phyloP scores from a whole-genome alignment of 2,888 invertebrate genomes.

The Unio pictorum region DNA sequence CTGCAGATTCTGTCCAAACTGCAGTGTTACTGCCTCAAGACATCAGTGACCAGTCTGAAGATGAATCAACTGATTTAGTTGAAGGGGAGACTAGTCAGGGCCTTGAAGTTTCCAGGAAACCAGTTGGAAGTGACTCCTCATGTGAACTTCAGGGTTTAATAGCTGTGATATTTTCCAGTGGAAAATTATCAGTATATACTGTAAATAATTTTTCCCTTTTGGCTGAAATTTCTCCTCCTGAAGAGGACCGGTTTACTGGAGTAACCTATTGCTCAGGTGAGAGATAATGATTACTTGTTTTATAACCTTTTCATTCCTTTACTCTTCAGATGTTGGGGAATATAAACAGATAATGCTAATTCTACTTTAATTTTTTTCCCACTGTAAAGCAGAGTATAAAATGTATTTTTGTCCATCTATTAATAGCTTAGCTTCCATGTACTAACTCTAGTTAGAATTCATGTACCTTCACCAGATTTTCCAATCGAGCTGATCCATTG shows the following conservation, averaged over 20 bases:
- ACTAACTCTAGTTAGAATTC: no score
- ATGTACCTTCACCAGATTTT: no score
- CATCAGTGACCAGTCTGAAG: conserved; percentile 52
- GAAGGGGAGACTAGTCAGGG: background rate
- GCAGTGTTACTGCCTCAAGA: conserved; percentile 62
- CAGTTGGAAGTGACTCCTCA: conserved; percentile 3
- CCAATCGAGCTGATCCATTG: no score
- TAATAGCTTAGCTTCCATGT: no score
- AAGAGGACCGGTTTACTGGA: conserved; percentile 78
- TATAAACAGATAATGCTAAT: no score
- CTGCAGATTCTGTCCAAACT: conserved; percentile 44
- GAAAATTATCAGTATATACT: conserved; percentile 82
- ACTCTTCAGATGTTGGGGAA: no score
- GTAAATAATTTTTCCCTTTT: conserved; percentile 81
- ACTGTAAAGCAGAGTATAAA: no score
- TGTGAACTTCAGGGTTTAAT: conserved; percentile 72
- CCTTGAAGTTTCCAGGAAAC: background rate
- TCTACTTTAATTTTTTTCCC: no score
- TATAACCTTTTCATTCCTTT: background rate
- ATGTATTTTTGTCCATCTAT: no score
- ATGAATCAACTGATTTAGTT: conserved; percentile 36
- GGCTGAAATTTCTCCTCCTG: conserved; percentile 75
- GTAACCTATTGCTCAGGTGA: conserved; percentile 88
- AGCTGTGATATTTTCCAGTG: conserved; percentile 84
- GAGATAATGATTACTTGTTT: conserved; percentile 50